Conservation (phyloP, 1,140 invertebrate species). For the Philopotamus ludificatus region DNA sequence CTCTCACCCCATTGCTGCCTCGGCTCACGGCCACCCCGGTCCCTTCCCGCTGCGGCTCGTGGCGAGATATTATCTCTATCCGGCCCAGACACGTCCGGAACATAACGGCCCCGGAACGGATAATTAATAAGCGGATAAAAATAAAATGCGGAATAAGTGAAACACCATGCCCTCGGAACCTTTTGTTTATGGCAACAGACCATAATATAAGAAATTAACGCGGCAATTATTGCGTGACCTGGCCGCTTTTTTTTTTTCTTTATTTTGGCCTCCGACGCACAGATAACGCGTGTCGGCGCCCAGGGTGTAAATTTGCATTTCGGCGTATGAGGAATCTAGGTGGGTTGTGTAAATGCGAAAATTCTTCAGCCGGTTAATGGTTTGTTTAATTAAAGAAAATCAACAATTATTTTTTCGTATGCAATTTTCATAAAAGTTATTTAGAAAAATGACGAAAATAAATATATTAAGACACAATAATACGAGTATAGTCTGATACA, state of each 20-base stretch:
- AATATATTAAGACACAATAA: no score
- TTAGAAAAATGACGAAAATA: no score
- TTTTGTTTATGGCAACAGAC: slow-evolving; percentile 12
- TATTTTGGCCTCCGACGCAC: not conserved
- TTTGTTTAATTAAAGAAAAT: no score
- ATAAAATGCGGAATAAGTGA: slow-evolving; percentile 32
- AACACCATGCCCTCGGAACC: slow-evolving; percentile 13
- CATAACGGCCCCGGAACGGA: slow-evolving; percentile 39
- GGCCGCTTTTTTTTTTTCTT: not conserved
- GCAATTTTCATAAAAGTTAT: no score
- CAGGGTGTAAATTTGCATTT: not conserved
- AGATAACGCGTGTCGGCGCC: not conserved
- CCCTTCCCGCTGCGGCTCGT: slow-evolving; percentile 11
- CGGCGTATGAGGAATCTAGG: no score
- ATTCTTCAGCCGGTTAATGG: no score
- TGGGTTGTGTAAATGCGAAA: no score
- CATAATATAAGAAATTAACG: slow-evolving; percentile 23
- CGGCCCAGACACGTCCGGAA: slow-evolving; percentile 39
- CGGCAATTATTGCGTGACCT: slow-evolving; percentile 25
- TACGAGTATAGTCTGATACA: no score
- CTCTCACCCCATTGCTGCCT: not conserved
- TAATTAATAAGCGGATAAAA: slow-evolving; percentile 41
- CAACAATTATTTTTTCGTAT: no score
- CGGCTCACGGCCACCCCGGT: not conserved
- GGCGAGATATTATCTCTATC: slow-evolving; percentile 37